Base-by-base conservation (phyloP, 2,888 invertebrate genomes). In the Epistrophe eligans region DNA sequence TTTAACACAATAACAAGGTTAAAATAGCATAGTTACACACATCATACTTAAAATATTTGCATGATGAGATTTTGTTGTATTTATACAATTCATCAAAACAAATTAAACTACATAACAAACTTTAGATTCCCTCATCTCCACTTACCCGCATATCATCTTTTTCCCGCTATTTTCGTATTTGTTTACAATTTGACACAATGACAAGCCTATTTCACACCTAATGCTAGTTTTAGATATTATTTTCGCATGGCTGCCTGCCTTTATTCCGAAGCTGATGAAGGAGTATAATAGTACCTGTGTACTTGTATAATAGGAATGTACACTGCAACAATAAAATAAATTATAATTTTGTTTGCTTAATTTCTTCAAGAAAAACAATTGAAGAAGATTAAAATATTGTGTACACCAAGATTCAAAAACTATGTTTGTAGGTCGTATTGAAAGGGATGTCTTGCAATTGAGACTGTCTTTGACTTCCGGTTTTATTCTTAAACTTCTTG, bases 201-300 rank as follows among this genome's bases (percentile, higher is more conserved):
- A 74, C 83, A 83, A 70, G 67, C 55, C 73, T 55, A 83, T 83
- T 83, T 83, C 74, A 79, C 79, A 83, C 83, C 62, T 83, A 48
- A 79, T 74, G 62, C 73, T 73, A 67, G 67, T 73, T 79, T 67
- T 45, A 45, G 60, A 79, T 83, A 83, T 74, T 74, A 83, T 74
- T 74, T 83, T 79, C 67, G 73, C 83, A 79, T 83, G 60, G 60
- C 38, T 83, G 60, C 52, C 11, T 62, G 64, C 48, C 32, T 45
- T 45, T 45, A 32, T 73, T 67, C 7, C n/a, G 38, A 35, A 67
- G 24, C 50, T 19, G 40, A 58, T 55, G 58, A 50, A 67, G 67
- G 67, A 66, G 43, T 19, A 28, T 43, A 43, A 19, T 58, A 38
- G 6, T 15, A 43, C 35, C 9, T 6, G 35, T 9, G n/a, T n/a